Conservation (phyloP, 2,888 invertebrate genomes). For the Caenorhabditis sp. region DNA sequence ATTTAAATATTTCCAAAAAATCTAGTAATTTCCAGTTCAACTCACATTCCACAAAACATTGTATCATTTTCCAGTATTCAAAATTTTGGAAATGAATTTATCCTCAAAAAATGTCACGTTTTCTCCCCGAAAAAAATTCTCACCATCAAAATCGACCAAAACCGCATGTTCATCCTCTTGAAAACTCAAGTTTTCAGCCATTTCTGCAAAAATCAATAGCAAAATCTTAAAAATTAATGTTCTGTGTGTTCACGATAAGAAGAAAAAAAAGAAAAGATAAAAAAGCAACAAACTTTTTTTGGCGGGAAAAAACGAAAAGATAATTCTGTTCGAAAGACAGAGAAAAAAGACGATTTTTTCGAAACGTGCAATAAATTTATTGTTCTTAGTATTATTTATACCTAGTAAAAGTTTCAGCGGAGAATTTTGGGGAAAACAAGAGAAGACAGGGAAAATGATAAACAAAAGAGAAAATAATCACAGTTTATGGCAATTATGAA, state of each 20-base stretch:
- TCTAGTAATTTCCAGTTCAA: too few relatives aligned
- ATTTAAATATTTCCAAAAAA: too few relatives aligned
- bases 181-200: not conserved
- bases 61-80: too few relatives aligned
- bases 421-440: too few relatives aligned
- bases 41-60: too few relatives aligned
- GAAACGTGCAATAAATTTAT: not conserved
- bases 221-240: not conserved
- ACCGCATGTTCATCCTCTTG: not conserved
- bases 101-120: too few relatives aligned
- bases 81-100: too few relatives aligned
- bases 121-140: not conserved
- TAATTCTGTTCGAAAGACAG: too few relatives aligned
- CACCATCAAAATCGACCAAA: not conserved
- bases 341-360: not conserved
- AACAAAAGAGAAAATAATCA: not conserved
- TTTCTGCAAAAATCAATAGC: not conserved
- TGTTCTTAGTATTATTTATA: not conserved
- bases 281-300: not conserved
- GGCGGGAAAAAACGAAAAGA: not conserved
- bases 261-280: not conserved
- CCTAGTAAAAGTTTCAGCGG: not conserved
- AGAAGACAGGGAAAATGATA: too few relatives aligned
- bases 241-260: not conserved
- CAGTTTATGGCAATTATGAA: not conserved